phyloP scores from a whole-genome alignment of 1,140 invertebrate genomes.

The Neotoxoptera formosana region DNA sequence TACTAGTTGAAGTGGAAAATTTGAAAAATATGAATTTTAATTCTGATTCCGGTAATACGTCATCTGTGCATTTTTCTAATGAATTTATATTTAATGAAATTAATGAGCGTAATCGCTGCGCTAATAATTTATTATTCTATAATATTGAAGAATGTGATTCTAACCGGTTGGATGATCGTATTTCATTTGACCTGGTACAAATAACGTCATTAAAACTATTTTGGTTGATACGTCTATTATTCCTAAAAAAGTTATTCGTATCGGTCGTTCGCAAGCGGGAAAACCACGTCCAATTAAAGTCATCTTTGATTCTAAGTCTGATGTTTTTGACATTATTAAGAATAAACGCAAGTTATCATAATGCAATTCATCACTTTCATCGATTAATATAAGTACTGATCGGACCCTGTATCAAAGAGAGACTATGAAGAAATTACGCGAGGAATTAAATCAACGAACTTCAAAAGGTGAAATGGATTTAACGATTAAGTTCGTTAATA shows the following conservation, averaged over 20 bases:
- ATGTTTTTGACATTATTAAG: neutral
- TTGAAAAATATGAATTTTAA: too few species aligned
- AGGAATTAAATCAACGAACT: too few species aligned
- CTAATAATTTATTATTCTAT: neutral
- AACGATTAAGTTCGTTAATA: neutral
- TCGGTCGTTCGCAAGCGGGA: neutral
- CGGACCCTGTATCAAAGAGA: neutral
- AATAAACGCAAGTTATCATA: neutral
- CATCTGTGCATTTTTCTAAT: too few species aligned
- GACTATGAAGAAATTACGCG: neutral
- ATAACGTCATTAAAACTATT: neutral
- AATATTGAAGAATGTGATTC: neutral
- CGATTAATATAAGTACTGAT: neutral
- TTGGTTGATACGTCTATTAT: neutral
- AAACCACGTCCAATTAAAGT: neutral
- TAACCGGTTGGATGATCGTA: neutral
- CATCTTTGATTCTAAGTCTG: neutral
- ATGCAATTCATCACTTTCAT: neutral
- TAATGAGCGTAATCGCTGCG: neutral
- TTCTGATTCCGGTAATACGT: neutral
- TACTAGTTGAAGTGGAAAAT: too few species aligned
- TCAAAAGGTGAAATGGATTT: neutral
- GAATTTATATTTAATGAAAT: neutral
- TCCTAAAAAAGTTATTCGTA: neutral
- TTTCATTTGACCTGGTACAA: neutral